phyloP scores from a whole-genome alignment of 2,888 invertebrate species.

The Cryptus viduatorius region DNA sequence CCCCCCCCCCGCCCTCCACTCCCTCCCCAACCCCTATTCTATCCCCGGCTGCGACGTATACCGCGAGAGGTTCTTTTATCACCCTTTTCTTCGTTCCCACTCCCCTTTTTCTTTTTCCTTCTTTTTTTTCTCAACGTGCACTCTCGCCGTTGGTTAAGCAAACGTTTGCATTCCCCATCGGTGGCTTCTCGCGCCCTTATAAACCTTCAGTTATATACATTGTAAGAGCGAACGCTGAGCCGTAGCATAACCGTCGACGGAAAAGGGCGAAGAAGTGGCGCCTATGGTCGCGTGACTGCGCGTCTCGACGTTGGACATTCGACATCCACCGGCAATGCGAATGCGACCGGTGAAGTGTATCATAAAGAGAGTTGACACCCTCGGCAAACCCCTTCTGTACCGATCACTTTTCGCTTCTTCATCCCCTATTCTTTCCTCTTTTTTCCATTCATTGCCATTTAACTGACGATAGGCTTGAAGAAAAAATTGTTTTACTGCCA shows the following conservation, averaged over 20 bases:
- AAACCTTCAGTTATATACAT: slow-evolving; percentile 23
- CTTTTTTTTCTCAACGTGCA: slow-evolving; percentile 59
- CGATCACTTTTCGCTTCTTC: slow-evolving; percentile 37
- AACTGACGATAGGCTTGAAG: background rate
- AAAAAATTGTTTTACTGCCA: no score
- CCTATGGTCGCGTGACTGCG: slow-evolving; percentile 55
- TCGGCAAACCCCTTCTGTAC: slow-evolving; percentile 18
- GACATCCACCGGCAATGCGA: slow-evolving; percentile 31
- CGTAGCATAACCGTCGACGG: slow-evolving; percentile 2
- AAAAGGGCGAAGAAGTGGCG: slow-evolving; percentile 5
- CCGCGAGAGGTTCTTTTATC: slow-evolving; percentile 45
- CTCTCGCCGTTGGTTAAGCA: slow-evolving; percentile 70
- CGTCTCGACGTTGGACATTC: slow-evolving; percentile 49
- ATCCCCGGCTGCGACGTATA: slow-evolving; percentile 22
- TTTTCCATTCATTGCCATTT: background rate
- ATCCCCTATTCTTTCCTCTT: background rate
- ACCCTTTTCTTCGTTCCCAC: slow-evolving; percentile 24
- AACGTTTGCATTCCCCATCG: slow-evolving; percentile 67
- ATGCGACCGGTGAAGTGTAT: background rate
- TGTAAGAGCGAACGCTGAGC: slow-evolving; percentile 40
- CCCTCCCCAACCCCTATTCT: no score
- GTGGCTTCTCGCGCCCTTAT: slow-evolving; percentile 46
- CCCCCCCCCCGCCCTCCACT: no score
- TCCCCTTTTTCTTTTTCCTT: slow-evolving; percentile 31
- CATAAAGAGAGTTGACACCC: background rate